A percentile compares a stretch with the other conserved stretches of the same genome.
Evolutionary conservation across 2,113 vertebrate species (phyloP).

Genomic region (Eulemur rufifrons): DNA sequence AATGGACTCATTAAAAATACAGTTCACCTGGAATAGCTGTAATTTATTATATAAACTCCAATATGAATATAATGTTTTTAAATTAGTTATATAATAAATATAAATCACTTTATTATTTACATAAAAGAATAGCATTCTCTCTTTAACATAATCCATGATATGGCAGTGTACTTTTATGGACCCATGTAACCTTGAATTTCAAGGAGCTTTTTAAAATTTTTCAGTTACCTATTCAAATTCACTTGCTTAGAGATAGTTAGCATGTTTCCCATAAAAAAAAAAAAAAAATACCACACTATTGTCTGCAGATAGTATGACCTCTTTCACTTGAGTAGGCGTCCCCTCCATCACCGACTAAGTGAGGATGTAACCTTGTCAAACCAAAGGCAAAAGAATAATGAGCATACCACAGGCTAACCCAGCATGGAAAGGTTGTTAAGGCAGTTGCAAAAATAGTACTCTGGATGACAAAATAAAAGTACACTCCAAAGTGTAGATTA

Average conservation of each 20-base stretch:
- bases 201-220: constrained; percentile 10
- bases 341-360: constrained; percentile 62
- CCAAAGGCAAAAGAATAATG: constrained; percentile 67
- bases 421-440: constrained; percentile 6
- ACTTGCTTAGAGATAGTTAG: constrained; percentile 38
- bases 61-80: background rate
- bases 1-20: constrained; percentile 28
- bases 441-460: constrained; percentile 19
- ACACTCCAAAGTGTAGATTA: constrained; percentile 37
- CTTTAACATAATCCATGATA: background rate
- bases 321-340: constrained; percentile 46
- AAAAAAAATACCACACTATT: background rate
- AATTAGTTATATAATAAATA: constrained; percentile 49
- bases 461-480: constrained; percentile 55
- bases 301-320: constrained; percentile 53
- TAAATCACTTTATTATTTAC: constrained; percentile 14
- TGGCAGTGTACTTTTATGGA: background rate
- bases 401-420: constrained; percentile 20
- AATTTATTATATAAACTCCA: background rate
- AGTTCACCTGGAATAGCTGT: background rate
- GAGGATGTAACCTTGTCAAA: constrained; percentile 69
- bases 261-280: constrained; percentile 37
- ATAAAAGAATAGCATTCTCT: constrained; percentile 34
- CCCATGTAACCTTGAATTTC: background rate
- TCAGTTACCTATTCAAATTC: constrained; percentile 32